These are phyloP conservation scores for Venustaconcha ellipsiformis DNA, from an alignment of 1,140 invertebrate genomes.

Conservation along the genomic window DNA sequence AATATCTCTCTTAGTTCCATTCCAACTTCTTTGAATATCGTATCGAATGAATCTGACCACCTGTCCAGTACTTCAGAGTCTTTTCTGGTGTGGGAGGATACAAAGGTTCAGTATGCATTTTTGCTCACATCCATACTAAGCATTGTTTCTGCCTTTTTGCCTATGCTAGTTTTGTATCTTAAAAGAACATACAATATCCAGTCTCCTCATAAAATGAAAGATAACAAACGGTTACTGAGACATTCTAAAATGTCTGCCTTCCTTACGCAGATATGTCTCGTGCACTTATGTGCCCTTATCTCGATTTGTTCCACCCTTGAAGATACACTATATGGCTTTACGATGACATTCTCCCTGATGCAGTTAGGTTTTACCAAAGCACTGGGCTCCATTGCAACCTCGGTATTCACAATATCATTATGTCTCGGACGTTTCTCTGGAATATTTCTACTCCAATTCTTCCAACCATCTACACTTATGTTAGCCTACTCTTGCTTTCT, in stretches of 20 bases:
- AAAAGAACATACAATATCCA: neutral
- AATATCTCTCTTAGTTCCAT: no score
- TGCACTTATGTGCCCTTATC: conserved; percentile 14
- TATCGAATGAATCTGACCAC: no score
- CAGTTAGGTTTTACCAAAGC: conserved; percentile 38
- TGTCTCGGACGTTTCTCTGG: conserved; percentile 31
- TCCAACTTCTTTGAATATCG: no score
- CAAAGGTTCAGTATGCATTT: conserved; percentile 18
- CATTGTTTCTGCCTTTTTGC: conserved; percentile 7
- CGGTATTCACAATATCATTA: conserved; percentile 38
- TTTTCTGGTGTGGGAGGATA: conserved; percentile 11
- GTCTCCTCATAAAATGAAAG: neutral
- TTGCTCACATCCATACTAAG: conserved; percentile 8
- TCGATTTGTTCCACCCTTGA: conserved; percentile 42
- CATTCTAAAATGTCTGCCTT: conserved; percentile 3
- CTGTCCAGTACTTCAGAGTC: no score
- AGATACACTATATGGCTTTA: conserved; percentile 40
- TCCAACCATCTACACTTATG: conserved; percentile 29
- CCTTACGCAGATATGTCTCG: conserved; percentile 1
- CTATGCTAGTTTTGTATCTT: conserved; percentile 13
- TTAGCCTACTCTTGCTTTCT: conserved; percentile 17
- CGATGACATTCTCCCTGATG: conserved; percentile 40
- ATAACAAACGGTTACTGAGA: conserved; percentile 6
- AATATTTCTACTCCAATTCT: conserved; percentile 34
- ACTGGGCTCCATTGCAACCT: conserved; percentile 32